Evolutionary conservation across 2,797 vertebrate genomes (phyloP), one percentile per base, ranked within the genome.

Genomic region (Arnoldichthys spilopterus): DNA sequence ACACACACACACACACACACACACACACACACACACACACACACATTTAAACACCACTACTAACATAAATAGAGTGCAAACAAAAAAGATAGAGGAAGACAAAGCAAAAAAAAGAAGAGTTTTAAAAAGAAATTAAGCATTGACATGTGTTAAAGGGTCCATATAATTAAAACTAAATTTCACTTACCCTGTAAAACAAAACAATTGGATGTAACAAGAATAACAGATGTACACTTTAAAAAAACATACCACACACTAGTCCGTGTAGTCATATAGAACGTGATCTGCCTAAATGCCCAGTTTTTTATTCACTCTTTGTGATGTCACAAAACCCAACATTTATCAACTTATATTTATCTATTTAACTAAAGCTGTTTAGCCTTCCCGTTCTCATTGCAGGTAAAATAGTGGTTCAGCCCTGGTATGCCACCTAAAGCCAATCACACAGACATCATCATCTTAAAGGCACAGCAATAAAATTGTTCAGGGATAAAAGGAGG

Each of bases 1-100:
- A 88, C 89, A 87, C 83, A 83, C 85, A 85, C 84, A 90, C 77
- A 90, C 84, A 90, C 77, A 90, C 78, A 82, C 75, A 88, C 89
- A 87, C 83, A 83, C 85, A 86, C 84, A 90, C 77, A 90, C 78
- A 82, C 74, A 88, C 89, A 87, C 82, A 84, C 84, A 86, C 84
- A 89, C 76, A 90, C 58, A 75, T 54, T 43, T 70, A 79, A 75
- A 78, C 76, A 49, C 67, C 72, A 68, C 88, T 87, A 89, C 87
- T 86, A 82, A 83, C 72, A 69, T 82, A 78, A 82, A 80, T 82
- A 77, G 69, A 76, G 53, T 13, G 63, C 56, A 24, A 51, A 30
- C 7, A 69, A 30, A 9, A 2, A 59, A 13, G 9, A 24, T 47
- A 67, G 71, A 75, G 8, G 26, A 26, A 62, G 43, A 72, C 34